phyloP scores from a whole-genome alignment of 2,888 invertebrate genomes.

The Pyrrhosoma nymphula region DNA sequence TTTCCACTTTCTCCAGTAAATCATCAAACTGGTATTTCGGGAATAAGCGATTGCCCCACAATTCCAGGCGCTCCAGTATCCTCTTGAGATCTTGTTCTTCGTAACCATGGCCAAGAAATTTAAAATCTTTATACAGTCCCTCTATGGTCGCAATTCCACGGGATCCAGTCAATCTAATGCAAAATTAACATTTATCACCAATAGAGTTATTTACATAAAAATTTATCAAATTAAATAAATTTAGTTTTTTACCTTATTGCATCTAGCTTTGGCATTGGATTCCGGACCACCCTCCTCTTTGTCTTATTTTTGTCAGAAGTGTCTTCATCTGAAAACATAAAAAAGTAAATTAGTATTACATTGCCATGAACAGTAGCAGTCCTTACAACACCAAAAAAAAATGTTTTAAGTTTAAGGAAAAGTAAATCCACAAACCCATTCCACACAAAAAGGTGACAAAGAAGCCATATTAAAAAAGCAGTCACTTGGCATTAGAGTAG shows the following conservation, averaged over 20 bases:
- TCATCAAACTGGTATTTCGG: slow-evolving; percentile 95
- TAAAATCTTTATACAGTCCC: slow-evolving; percentile 88
- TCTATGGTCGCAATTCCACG: slow-evolving; percentile 91
- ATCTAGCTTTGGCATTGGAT: slow-evolving; percentile 85
- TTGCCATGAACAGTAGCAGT: not conserved
- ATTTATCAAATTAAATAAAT: slow-evolving; percentile 37
- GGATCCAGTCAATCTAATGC: slow-evolving; percentile 83
- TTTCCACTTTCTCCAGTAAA: slow-evolving; percentile 88
- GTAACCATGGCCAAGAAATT: slow-evolving; percentile 89
- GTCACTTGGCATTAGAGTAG: too few species aligned
- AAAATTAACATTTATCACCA: slow-evolving; percentile 70
- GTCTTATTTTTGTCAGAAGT: slow-evolving; percentile 73
- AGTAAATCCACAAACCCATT: too few species aligned
- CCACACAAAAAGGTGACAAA: too few species aligned
- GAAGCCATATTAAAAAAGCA: too few species aligned
- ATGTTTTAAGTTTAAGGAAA: not conserved
- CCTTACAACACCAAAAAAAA: not conserved
- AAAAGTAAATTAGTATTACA: slow-evolving; percentile 21
- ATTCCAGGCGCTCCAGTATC: slow-evolving; percentile 90
- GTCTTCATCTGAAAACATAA: slow-evolving; percentile 67
- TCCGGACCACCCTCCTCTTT: slow-evolving; percentile 81
- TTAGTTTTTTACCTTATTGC: slow-evolving; percentile 79
- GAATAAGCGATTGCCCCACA: slow-evolving; percentile 96
- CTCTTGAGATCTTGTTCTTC: slow-evolving; percentile 91
- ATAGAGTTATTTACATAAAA: not conserved